Conservation (phyloP, 1,140 invertebrate species). For the Lasaia peninsularis region DNA sequence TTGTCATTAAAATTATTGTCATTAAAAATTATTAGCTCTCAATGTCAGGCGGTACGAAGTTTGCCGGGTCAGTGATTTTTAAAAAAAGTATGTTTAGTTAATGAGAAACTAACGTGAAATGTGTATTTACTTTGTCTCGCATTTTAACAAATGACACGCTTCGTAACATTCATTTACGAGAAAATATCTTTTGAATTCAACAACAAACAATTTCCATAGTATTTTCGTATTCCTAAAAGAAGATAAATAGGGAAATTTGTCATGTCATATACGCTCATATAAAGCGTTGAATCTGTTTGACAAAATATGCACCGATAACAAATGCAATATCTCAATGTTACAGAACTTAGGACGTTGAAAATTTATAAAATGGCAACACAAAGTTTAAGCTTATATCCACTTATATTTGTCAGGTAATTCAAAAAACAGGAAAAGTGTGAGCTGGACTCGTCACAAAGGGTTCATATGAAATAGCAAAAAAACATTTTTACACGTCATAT, state of each 20-base stretch:
- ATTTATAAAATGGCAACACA: neutral
- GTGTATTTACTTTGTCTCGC: neutral
- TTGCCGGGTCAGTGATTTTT: too few species aligned
- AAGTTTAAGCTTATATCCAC: too few species aligned
- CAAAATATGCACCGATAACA: constrained; percentile 8
- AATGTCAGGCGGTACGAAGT: too few species aligned
- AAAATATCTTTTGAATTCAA: constrained; percentile 8
- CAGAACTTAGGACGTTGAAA: neutral
- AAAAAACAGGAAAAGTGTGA: too few species aligned
- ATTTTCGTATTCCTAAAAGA: constrained; percentile 12
- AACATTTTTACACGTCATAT: too few species aligned
- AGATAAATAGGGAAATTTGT: constrained; percentile 10
- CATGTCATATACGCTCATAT: constrained; percentile 9
- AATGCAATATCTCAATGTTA: neutral
- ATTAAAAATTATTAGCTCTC: too few species aligned
- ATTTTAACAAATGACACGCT: neutral
- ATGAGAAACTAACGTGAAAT: neutral
- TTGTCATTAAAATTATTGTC: too few species aligned
- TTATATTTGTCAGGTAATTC: too few species aligned
- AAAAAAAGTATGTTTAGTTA: too few species aligned
- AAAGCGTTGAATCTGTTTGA: constrained; percentile 10
- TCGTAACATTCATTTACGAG: neutral
- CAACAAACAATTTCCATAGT: constrained; percentile 9
- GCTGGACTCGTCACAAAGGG: too few species aligned
- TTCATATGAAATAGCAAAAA: too few species aligned